phyloP scores from a whole-genome alignment of 2,888 invertebrate species.

The Psylliodes chrysocephalus region DNA sequence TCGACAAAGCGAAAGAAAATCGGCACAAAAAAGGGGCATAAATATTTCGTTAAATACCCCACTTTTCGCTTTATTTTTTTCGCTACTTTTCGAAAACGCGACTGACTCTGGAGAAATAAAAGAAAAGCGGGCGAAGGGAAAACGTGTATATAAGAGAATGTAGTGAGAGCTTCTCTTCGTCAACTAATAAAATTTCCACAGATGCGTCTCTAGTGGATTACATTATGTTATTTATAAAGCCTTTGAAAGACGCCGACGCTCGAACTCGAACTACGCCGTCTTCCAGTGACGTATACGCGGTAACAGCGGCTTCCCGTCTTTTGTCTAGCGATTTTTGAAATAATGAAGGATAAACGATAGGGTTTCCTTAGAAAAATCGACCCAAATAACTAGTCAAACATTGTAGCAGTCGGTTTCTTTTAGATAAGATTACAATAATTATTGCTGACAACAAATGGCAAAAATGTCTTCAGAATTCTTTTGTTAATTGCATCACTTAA shows the following conservation, averaged over 20 bases:
- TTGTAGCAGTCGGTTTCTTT: too few species aligned
- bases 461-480: too few species aligned
- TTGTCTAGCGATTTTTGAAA: too few species aligned
- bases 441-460: too few species aligned
- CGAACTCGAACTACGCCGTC: slow-evolving; percentile 33
- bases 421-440: too few species aligned
- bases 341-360: too few species aligned
- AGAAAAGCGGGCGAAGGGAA: not conserved
- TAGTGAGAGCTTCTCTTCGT: slow-evolving; percentile 49
- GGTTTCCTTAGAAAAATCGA: too few species aligned
- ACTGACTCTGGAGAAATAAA: not conserved
- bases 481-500: too few species aligned
- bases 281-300: slow-evolving; percentile 21
- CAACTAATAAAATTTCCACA: slow-evolving; percentile 62
- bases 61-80: slow-evolving; percentile 3
- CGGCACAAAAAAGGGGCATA: slow-evolving; percentile 4
- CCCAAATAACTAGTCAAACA: too few species aligned
- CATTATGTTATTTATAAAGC: slow-evolving; percentile 62
- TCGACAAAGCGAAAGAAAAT: not conserved
- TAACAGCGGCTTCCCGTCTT: too few species aligned
- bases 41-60: slow-evolving; percentile 8
- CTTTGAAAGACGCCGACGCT: slow-evolving; percentile 54
- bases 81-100: not conserved
- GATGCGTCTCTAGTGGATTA: slow-evolving; percentile 61
- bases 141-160: slow-evolving; percentile 12